A percentile compares a stretch with the other conserved stretches of the same genome.
phyloP scores from a whole-genome alignment of 1,140 invertebrate species.

The Pseudomyrmex flavicornis region DNA sequence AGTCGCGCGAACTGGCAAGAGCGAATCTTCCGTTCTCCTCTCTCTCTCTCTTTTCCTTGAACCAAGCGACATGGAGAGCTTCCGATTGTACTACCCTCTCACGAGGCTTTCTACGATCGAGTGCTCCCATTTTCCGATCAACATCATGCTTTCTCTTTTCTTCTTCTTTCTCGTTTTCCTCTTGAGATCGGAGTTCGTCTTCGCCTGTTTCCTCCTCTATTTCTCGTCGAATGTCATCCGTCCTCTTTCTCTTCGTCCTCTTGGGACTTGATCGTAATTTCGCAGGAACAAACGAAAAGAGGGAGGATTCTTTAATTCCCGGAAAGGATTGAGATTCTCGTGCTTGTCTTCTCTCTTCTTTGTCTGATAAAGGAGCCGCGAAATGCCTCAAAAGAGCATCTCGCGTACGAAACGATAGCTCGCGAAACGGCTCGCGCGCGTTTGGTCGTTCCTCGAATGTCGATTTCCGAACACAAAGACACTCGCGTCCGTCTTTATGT shows the following conservation, averaged over 20 bases:
- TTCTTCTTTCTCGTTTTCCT: conserved; percentile 30
- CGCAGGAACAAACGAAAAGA: background rate
- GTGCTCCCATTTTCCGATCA: conserved; percentile 74
- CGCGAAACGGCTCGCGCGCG: conserved; percentile 5
- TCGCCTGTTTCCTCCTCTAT: conserved; percentile 54
- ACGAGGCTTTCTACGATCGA: conserved; percentile 71
- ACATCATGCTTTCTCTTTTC: conserved; percentile 67
- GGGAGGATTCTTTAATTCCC: conserved; percentile 27
- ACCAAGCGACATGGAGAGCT: conserved; percentile 71
- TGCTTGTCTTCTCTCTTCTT: background rate
- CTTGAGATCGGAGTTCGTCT: conserved; percentile 46
- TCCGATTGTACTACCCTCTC: conserved; percentile 74
- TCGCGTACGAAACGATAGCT: conserved; percentile 38
- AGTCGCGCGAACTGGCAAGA: background rate
- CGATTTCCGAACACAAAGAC: conserved; percentile 52
- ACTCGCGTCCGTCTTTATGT: conserved; percentile 40
- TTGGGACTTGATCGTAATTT: conserved; percentile 39
- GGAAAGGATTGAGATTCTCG: conserved; percentile 47
- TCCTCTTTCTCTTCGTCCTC: background rate
- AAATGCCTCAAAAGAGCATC: conserved; percentile 38
- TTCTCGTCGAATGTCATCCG: conserved; percentile 1
- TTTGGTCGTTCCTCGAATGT: conserved; percentile 39
- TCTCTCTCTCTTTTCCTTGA: background rate
- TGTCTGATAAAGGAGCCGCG: too few species aligned
- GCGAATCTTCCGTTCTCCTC: conserved; percentile 1